These are phyloP conservation scores for Huso huso DNA, from an alignment of 2,797 vertebrate genomes.

Conservation along the genomic window DNA sequence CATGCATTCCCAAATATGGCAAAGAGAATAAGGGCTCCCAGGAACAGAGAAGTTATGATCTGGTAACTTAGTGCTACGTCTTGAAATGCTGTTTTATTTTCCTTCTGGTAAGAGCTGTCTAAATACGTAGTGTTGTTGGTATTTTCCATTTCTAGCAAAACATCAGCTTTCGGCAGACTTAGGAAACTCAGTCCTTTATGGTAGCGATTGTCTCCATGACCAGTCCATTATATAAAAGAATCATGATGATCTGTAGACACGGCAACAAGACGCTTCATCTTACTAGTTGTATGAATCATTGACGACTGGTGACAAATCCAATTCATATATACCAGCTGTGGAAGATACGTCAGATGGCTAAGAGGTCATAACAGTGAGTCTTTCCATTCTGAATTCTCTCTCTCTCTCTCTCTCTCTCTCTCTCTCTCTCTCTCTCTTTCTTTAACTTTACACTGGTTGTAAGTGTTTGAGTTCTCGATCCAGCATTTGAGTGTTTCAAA, in stretches of 20 bases:
- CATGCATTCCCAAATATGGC: conserved; percentile 89
- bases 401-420: conserved; percentile 2
- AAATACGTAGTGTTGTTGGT: conserved; percentile 59
- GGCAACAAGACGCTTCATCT: conserved; percentile 39
- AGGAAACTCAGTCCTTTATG: conserved; percentile 42
- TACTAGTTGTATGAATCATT: conserved; percentile 52
- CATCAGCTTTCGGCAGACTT: not conserved
- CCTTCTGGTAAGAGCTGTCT: conserved; percentile 38
- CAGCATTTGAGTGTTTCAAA: no score
- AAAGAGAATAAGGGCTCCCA: conserved; percentile 83
- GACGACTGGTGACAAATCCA: conserved; percentile 57
- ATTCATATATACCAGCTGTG: conserved; percentile 63
- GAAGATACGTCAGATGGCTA: conserved; percentile 61
- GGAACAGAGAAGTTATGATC: conserved; percentile 80
- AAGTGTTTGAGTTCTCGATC: no score
- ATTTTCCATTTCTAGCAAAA: conserved; percentile 47
- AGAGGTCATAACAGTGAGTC: conserved; percentile 49
- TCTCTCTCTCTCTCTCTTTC: not conserved
- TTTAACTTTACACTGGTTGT: no score
- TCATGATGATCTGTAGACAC: conserved; percentile 50
- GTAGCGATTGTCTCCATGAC: conserved; percentile 30
- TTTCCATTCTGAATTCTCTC: conserved; percentile 4
- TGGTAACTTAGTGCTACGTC: conserved; percentile 78
- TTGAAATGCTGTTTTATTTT: conserved; percentile 45
- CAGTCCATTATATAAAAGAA: conserved; percentile 49